Evolutionary conservation across 2,113 vertebrate genomes (phyloP).

Genomic region (Thamnaconus septentrionalis): DNA sequence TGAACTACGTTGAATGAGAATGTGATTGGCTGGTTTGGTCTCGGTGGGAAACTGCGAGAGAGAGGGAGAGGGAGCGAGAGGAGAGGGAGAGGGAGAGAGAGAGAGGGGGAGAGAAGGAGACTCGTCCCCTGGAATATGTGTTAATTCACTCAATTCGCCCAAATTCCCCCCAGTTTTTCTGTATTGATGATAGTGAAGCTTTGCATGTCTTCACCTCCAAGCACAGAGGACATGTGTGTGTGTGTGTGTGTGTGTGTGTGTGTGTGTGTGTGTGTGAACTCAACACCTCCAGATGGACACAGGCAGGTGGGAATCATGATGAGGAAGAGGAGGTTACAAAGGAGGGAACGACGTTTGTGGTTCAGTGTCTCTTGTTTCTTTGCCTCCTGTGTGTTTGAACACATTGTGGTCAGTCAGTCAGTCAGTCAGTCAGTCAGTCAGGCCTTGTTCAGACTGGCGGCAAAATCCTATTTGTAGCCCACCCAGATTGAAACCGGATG

Average conservation of each 20-base stretch:
- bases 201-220: conserved; percentile 78
- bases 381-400: neutral
- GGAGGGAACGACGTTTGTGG: conserved; percentile 24
- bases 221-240: conserved; percentile 49
- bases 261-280: conserved; percentile 31
- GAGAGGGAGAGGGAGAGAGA: conserved; percentile 11
- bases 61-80: conserved; percentile 30
- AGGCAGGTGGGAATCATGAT: conserved; percentile 36
- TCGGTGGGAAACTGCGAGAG: conserved; percentile 7
- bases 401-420: too few relatives aligned
- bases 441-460: too few relatives aligned
- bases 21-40: too few relatives aligned
- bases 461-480: too few relatives aligned
- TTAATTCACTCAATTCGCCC: conserved; percentile 79
- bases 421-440: too few relatives aligned
- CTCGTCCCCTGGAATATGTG: conserved; percentile 73
- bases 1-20: conserved; percentile 22
- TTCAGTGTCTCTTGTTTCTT: neutral
- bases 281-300: conserved; percentile 38
- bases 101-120: conserved; percentile 23
- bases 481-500: too few relatives aligned
- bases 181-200: conserved; percentile 77
- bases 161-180: conserved; percentile 76
- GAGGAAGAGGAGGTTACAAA: conserved; percentile 39
- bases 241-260: conserved; percentile 36